Evolutionary conservation across 2,797 vertebrate genomes (phyloP), one percentile per base, ranked within the genome.

Genomic region (Argentina silus): DNA sequence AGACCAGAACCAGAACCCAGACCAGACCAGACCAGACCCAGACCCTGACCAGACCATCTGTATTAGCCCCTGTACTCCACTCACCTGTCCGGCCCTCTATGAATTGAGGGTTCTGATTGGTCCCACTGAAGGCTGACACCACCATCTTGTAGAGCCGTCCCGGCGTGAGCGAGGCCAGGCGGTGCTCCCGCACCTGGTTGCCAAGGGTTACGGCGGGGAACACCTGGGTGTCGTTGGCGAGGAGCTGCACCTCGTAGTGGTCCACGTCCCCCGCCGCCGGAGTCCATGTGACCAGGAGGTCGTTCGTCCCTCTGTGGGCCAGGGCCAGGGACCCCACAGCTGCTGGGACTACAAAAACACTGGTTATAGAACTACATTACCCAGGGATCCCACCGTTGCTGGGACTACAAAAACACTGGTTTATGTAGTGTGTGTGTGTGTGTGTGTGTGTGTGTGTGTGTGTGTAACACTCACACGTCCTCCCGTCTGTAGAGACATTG

Each of bases 81-180:
- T 88, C 90, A 99, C 98, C 95, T 76, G 97, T 98, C 21, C 95
- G 90, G 51, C 95, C 97, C 80, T 96, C 94, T 6, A 95, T 93
- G 88, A 95, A 95, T 89, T 95, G 92, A 5, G 96, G 87, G 11
- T 91, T 91, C 72, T 97, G 96, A 59, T 93, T 91, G 0, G 93
- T 87, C 6, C 97, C 98, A 69, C 97, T 98, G 90, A 97, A 94
- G 0, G 98, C 97, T 48, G 96, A 94, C 78, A 98, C 95, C 72
- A 98, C 94, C 47, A 98, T 96, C 92, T 97, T 98, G 81, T 99
- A 98, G 0, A 95, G 95, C 1, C 96, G 94, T 0, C 98, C 98
- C 0, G 97, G 94, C 0, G 91, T 97, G 74, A 99, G 93, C 6
- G 94, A 93, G 56, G 93, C 93, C 83, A 98, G 96, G 42, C 71